Evolutionary conservation across 2,113 vertebrate genomes (phyloP).

Genomic region (Equus przewalskii): DNA sequence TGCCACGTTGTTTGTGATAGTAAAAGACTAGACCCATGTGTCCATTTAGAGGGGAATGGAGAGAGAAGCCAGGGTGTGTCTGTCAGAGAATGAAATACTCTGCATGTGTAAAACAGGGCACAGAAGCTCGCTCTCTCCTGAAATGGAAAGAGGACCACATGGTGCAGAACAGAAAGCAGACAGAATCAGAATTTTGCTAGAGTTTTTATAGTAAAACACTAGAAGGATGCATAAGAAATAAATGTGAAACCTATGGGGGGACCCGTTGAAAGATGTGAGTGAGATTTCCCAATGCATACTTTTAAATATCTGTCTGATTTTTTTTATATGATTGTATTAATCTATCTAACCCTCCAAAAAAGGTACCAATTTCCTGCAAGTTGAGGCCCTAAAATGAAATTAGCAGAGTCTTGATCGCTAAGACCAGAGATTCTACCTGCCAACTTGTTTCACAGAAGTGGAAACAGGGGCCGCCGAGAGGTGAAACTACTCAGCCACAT

Average conservation of each 20-base stretch:
- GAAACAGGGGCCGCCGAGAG: not conserved
- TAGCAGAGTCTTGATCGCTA: not conserved
- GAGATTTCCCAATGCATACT: not conserved
- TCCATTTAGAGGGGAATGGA: not conserved
- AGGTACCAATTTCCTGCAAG: not conserved
- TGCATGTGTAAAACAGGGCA: fast-evolving
- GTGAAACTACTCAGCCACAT: not conserved
- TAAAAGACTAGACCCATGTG: not conserved
- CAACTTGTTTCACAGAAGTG: not conserved
- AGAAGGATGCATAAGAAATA: not conserved
- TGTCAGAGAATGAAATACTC: not conserved
- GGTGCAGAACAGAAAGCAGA: not conserved
- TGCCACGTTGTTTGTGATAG: not conserved
- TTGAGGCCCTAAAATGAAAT: not conserved
- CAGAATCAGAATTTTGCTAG: not conserved
- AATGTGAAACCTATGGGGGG: not conserved
- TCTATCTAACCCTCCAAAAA: not conserved
- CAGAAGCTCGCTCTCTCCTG: not conserved
- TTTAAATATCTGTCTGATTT: not conserved
- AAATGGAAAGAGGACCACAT: not conserved
- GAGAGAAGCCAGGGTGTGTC: too few species aligned
- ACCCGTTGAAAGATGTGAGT: not conserved
- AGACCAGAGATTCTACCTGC: not conserved
- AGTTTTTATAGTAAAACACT: not conserved
- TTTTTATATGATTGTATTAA: not conserved